Conservation (phyloP, 1,140 invertebrate genomes). For the Luehdorfia chinensis region DNA sequence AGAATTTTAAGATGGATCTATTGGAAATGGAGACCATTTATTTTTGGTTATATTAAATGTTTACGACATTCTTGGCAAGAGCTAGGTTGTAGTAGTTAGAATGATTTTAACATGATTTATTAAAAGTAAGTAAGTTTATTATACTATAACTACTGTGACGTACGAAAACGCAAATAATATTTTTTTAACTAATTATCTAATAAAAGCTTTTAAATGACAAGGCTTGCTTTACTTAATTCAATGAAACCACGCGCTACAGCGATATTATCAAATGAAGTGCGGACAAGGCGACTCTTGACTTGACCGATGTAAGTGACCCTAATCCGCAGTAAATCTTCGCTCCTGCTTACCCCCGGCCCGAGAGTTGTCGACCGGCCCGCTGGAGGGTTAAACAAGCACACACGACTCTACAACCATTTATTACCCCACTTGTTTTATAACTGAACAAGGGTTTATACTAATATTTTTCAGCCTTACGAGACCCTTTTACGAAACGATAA, state of each 20-base stretch:
- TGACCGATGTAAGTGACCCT: constrained; percentile 71
- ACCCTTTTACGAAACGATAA: constrained; percentile 5
- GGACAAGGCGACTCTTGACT: constrained; percentile 63
- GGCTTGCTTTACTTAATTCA: constrained; percentile 51
- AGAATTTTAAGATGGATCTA: no score
- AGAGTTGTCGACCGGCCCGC: constrained; percentile 24
- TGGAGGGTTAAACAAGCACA: constrained; percentile 54
- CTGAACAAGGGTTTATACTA: constrained; percentile 45
- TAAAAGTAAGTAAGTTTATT: no score
- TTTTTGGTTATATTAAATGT: no score
- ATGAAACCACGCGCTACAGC: constrained; percentile 35
- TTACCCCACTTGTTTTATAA: constrained; percentile 59
- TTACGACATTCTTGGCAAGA: no score
- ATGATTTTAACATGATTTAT: no score
- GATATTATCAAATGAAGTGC: constrained; percentile 67
- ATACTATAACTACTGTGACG: no score
- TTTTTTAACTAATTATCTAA: no score
- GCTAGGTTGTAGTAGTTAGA: no score
- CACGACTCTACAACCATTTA: constrained; percentile 65
- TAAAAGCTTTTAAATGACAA: no score
- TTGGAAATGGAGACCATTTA: no score
- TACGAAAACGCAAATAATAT: no score
- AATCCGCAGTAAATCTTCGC: constrained; percentile 74
- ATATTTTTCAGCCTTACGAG: constrained; percentile 18
- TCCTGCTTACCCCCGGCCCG: constrained; percentile 31